Percentiles rank a stretch among this genome's conserved stretches.
phyloP scores from a whole-genome alignment of 2,113 vertebrate species.

The Eretmochelys imbricata region DNA sequence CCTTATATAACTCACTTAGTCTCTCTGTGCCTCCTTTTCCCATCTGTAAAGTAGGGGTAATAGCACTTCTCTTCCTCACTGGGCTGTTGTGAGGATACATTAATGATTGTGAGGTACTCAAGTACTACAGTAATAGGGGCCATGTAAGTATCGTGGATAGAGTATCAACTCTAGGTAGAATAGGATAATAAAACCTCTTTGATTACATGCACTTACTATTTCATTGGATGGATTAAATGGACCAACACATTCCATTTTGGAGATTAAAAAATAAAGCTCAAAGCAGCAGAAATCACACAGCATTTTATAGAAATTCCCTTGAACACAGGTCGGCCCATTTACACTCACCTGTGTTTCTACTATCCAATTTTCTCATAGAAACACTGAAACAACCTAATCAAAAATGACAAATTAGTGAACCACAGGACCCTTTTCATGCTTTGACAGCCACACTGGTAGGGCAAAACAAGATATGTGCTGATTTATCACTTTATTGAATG shows the following conservation, averaged over 20 bases:
- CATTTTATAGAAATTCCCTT: conserved; percentile 33
- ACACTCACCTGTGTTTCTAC: conserved; percentile 35
- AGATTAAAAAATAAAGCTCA: conserved; percentile 46
- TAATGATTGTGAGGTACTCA: background rate
- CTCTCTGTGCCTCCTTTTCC: background rate
- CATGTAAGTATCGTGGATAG: conserved; percentile 24
- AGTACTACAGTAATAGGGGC: background rate
- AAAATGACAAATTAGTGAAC: conserved; percentile 36
- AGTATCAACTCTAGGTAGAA: conserved; percentile 38
- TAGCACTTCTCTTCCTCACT: background rate
- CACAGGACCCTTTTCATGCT: background rate
- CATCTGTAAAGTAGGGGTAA: background rate
- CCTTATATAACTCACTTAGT: background rate
- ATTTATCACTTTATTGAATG: background rate
- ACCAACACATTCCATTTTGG: conserved; percentile 10
- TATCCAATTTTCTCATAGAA: conserved; percentile 43
- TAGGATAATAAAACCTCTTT: conserved; percentile 41
- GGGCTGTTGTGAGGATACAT: background rate
- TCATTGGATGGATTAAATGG: conserved; percentile 31
- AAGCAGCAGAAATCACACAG: background rate
- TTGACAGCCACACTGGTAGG: conserved; percentile 8
- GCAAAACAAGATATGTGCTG: background rate
- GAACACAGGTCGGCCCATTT: conserved; percentile 20
- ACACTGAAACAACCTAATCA: conserved; percentile 16
- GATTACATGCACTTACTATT: conserved; percentile 53